A percentile compares a stretch with the other conserved stretches of the same genome.
Evolutionary conservation across 2,888 invertebrate genomes (phyloP).

Genomic region (Argyresthia goedartella): DNA sequence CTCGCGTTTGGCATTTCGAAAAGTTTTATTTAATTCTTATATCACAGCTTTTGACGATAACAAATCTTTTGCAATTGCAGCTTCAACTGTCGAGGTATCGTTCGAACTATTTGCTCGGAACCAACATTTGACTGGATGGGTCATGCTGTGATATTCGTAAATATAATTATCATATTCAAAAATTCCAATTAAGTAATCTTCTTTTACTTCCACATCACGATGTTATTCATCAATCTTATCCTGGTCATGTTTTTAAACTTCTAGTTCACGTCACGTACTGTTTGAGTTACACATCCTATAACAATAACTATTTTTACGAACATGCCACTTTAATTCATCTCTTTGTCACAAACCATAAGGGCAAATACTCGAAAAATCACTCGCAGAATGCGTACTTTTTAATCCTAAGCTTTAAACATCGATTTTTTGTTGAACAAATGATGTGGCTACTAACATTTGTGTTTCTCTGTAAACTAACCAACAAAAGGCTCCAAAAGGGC

Average conservation of each 20-base stretch:
- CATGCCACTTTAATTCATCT: neutral
- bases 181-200: neutral
- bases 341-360: slow-evolving; percentile 3
- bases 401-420: slow-evolving; percentile 63
- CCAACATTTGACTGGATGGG: slow-evolving; percentile 9
- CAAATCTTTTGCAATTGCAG: slow-evolving; percentile 70
- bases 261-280: neutral
- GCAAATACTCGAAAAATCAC: slow-evolving; percentile 55
- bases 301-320: neutral
- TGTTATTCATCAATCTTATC: neutral
- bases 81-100: slow-evolving; percentile 59
- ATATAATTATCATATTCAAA: neutral
- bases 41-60: slow-evolving; percentile 72
- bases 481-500: slow-evolving; percentile 23
- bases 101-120: slow-evolving; percentile 56
- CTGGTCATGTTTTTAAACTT: neutral
- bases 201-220: neutral
- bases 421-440: slow-evolving; percentile 31
- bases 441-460: slow-evolving; percentile 35
- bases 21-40: slow-evolving; percentile 57
- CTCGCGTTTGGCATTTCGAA: slow-evolving; percentile 26
- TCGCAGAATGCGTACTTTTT: slow-evolving; percentile 43
- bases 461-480: slow-evolving; percentile 37
- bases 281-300: neutral
- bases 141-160: slow-evolving; percentile 13